Percentiles rank a stretch among this genome's conserved stretches.
These are phyloP conservation scores for Camelus dromedarius DNA, from an alignment of 2,113 vertebrate genomes.

Conservation along the genomic window DNA sequence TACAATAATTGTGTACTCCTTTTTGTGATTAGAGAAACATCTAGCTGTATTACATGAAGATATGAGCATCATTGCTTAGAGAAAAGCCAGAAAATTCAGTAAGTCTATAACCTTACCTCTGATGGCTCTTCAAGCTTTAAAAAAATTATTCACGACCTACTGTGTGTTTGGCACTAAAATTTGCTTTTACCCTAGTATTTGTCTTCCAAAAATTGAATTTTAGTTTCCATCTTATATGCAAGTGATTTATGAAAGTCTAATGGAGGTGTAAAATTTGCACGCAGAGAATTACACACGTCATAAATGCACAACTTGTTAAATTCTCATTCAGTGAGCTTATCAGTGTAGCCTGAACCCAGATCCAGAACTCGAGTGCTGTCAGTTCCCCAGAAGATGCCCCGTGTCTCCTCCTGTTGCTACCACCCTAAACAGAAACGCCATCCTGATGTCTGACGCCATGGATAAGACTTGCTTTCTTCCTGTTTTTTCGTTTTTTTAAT, in stretches of 20 bases:
- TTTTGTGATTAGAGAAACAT: not conserved
- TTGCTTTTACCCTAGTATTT: not conserved
- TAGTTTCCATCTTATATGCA: not conserved
- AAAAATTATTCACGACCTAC: not conserved
- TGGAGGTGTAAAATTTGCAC: too few relatives aligned
- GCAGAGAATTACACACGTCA: not conserved
- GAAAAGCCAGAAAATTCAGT: not conserved
- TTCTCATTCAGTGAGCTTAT: not conserved
- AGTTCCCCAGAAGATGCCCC: not conserved
- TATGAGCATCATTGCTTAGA: not conserved
- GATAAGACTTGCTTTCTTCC: too few relatives aligned
- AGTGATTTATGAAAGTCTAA: not conserved
- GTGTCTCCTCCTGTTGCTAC: accelerated
- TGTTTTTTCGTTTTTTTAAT: not conserved
- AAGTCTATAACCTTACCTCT: not conserved
- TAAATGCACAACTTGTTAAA: not conserved
- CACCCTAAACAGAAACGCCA: too few relatives aligned
- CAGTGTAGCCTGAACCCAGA: too few relatives aligned
- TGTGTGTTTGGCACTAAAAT: not conserved
- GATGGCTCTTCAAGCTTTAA: not conserved
- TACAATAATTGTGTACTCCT: not conserved
- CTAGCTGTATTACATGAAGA: not conserved
- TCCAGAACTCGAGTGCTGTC: not conserved
- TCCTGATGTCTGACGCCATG: not conserved
- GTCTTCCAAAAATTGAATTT: not conserved